Evolutionary conservation across 2,113 vertebrate species (phyloP).

Genomic region (Aleadryas rufinucha): DNA sequence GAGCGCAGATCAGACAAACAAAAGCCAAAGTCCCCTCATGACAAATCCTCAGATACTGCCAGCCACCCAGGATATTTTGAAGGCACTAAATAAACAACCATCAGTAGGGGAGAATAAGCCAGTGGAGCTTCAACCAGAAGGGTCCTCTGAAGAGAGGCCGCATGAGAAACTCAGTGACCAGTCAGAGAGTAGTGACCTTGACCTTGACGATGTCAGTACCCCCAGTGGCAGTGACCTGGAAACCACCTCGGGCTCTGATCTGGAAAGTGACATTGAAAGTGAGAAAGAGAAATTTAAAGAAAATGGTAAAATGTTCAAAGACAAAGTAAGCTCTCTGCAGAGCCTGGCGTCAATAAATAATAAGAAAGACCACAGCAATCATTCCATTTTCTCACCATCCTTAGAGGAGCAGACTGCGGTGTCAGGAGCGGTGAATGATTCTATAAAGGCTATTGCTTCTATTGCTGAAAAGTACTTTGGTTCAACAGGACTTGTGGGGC

Average conservation of each 20-base stretch:
- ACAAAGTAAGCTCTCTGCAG: constrained; percentile 86
- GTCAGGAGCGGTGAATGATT: constrained; percentile 98
- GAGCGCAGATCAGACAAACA: constrained; percentile 84
- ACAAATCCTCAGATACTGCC: constrained; percentile 86
- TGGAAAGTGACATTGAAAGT: constrained; percentile 98
- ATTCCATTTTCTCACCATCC: constrained; percentile 87
- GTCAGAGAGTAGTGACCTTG: constrained; percentile 98
- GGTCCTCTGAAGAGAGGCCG: constrained; percentile 81
- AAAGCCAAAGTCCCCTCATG: constrained; percentile 89
- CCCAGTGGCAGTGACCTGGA: constrained; percentile 98
- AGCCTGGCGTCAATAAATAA: constrained; percentile 86
- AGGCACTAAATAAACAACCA: constrained; percentile 89
- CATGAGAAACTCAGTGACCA: constrained; percentile 94
- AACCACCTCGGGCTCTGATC: constrained; percentile 95
- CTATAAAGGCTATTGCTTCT: constrained; percentile 99
- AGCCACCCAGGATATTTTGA: constrained; percentile 91
- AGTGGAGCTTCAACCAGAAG: constrained; percentile 80
- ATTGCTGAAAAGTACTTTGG: constrained; percentile 99
- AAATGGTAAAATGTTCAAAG: constrained; percentile 93
- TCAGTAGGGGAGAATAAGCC: constrained; percentile 80
- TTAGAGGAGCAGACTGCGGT: constrained; percentile 96
- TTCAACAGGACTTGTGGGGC: constrained; percentile 92
- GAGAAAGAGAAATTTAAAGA: constrained; percentile 93
- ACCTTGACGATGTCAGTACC: constrained; percentile 98
- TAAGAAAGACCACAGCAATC: constrained; percentile 88